Evolutionary conservation across 2,797 vertebrate species (phyloP).

Genomic region (Dicrostonyx torquatus): DNA sequence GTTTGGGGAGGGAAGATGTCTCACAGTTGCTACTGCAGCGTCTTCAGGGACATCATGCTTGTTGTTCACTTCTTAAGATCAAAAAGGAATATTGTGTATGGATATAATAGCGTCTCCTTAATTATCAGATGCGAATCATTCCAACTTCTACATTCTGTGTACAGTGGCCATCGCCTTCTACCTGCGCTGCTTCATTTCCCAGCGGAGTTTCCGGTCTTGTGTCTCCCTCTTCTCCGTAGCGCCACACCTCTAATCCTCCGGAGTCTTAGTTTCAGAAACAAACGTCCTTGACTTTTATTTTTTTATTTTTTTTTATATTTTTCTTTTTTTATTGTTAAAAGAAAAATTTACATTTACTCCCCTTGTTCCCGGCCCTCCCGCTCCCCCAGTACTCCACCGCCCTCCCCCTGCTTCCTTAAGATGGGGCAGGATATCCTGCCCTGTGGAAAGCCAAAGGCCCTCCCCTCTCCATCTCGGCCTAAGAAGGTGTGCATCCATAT

Average conservation of each 20-base stretch:
- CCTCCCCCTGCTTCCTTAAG: no score
- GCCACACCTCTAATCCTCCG: neutral
- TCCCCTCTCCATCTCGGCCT: no score
- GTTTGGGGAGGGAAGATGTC: neutral
- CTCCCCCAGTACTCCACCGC: no score
- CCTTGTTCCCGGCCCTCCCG: no score
- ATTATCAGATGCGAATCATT: neutral
- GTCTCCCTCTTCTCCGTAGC: neutral
- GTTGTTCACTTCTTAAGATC: slow-evolving; percentile 31
- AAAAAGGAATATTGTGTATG: neutral
- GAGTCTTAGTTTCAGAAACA: neutral
- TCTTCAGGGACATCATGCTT: slow-evolving; percentile 14
- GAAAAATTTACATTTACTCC: no score
- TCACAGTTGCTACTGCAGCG: neutral
- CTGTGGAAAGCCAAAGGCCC: no score
- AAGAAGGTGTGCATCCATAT: no score
- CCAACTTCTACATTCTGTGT: neutral
- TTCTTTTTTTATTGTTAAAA: no score
- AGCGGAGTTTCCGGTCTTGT: neutral
- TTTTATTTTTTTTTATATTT: no score
- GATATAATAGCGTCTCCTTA: neutral
- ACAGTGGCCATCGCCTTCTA: neutral
- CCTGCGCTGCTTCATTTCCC: neutral
- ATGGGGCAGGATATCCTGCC: no score
- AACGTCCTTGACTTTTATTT: neutral